These are phyloP conservation scores for Enteromius radiatus DNA, from an alignment of 2,797 vertebrate genomes.

Conservation along the genomic window DNA sequence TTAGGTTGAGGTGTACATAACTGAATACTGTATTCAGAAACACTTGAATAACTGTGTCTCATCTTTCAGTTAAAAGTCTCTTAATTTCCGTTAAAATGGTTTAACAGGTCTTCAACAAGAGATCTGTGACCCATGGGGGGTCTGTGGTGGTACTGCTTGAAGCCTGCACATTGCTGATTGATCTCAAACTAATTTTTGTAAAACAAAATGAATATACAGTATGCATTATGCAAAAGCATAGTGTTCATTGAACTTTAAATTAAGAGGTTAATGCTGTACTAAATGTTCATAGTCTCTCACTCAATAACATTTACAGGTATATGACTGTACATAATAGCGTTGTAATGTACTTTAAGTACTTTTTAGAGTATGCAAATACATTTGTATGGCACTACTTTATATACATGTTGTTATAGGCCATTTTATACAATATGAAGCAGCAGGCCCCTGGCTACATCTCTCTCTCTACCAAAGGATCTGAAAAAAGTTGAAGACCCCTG, in stretches of 20 bases:
- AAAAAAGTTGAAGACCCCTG: not conserved
- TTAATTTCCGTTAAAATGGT: not conserved
- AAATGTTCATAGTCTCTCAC: not conserved
- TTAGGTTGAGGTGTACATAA: not conserved
- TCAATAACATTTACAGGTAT: not conserved
- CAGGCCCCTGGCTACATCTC: not conserved
- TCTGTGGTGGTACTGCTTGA: not conserved
- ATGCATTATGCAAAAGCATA: not conserved
- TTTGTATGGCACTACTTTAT: not conserved
- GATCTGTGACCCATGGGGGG: not conserved
- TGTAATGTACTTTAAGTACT: not conserved
- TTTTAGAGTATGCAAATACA: not conserved
- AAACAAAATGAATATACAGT: not conserved
- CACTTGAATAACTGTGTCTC: not conserved
- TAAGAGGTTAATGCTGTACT: not conserved
- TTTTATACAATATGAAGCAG: slow-evolving; percentile 6
- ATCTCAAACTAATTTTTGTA: not conserved
- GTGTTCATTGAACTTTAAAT: not conserved
- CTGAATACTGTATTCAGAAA: not conserved
- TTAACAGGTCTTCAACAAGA: not conserved
- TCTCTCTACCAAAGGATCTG: not conserved
- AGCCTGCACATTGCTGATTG: not conserved
- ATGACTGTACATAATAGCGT: not conserved
- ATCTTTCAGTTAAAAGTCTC: not conserved
- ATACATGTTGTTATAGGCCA: not conserved